Base-by-base conservation (phyloP, 2,113 vertebrate genomes). In the Carassius gibelio region DNA sequence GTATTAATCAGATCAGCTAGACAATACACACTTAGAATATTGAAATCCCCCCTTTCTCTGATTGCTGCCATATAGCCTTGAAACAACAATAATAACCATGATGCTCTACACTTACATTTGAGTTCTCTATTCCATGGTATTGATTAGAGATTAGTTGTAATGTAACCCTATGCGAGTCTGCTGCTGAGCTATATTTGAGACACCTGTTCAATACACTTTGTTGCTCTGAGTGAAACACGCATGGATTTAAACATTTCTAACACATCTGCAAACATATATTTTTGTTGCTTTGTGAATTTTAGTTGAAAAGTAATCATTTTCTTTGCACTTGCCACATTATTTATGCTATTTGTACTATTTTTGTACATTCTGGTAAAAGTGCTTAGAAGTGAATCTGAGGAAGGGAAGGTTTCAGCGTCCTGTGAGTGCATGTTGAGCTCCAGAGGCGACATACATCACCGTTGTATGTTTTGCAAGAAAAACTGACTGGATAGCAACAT, bases 401-500 rank as follows among this genome's bases (percentile, higher is more conserved):
- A 7, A 66, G 61, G 61, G n/a, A 30, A 57, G 61, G 21, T 23
- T n/a, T 74, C 8, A 21, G 15, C 2, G 19, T 82, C 69, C 59
- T 79, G 59, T 48, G 38, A 69, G 50, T 75, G 57, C 76, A 82
- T 68, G 78, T 83, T 81, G 85, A 71, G 38, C 81, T 89, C 57
- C 76, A 62, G 38, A 89, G 38, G 81, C 69, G 80, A 86, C 82
- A 87, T 75, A 86, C 66, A 81, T 87, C 84, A 48, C 57, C 19
- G 21, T 23, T 19, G 19, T 34, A 13, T 84, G 90, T 91, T 93
- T 83, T 45, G 77, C 90, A 91, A 90, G 86, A 84, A 77, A 88
- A 94, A 94, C 93, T 75, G 91, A 93, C 91, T 92, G 88, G 90
- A 88, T 93, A 82, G 86, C 85, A 89, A 88, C 87, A 86, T 82